A percentile compares a stretch with the other conserved stretches of the same genome.
Conservation (phyloP, 2,797 vertebrate genomes). For the Danio choprae region DNA sequence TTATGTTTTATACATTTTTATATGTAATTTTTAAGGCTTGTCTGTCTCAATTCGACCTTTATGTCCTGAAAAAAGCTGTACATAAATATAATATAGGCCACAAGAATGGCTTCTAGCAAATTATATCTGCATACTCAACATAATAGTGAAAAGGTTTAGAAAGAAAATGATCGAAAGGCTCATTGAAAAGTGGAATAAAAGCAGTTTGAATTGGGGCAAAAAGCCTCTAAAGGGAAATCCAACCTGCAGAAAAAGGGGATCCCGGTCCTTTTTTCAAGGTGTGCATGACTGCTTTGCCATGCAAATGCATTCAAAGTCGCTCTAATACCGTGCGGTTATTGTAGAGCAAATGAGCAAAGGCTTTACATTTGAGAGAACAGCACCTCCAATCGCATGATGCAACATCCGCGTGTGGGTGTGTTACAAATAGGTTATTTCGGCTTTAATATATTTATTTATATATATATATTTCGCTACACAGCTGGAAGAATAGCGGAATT, state of each 20-base stretch:
- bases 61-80: no score
- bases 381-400: conserved; percentile 71
- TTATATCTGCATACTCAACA: conserved; percentile 68
- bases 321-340: conserved; percentile 78
- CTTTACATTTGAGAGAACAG: conserved; percentile 38
- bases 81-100: conserved; percentile 59
- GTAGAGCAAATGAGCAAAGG: conserved; percentile 73
- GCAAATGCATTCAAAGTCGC: conserved; percentile 79
- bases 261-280: conserved; percentile 75
- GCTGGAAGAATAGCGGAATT: conserved; percentile 80
- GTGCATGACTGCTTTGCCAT: conserved; percentile 78
- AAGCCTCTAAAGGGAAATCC: conserved; percentile 59
- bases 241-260: conserved; percentile 74
- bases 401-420: conserved; percentile 77
- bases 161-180: conserved; percentile 15
- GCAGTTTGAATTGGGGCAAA: conserved; percentile 50
- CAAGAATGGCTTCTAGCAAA: conserved; percentile 65
- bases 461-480: conserved; percentile 33
- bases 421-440: conserved; percentile 83
- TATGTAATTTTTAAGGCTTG: no score
- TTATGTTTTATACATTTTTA: no score
- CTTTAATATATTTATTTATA: conserved; percentile 60
- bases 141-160: conserved; percentile 24
- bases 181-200: conserved; percentile 12
- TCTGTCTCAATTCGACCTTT: no score